Evolutionary conservation across 2,888 invertebrate species (phyloP), one percentile per base, ranked within the genome.

Genomic region (Dasysyrphus tricinctus): DNA sequence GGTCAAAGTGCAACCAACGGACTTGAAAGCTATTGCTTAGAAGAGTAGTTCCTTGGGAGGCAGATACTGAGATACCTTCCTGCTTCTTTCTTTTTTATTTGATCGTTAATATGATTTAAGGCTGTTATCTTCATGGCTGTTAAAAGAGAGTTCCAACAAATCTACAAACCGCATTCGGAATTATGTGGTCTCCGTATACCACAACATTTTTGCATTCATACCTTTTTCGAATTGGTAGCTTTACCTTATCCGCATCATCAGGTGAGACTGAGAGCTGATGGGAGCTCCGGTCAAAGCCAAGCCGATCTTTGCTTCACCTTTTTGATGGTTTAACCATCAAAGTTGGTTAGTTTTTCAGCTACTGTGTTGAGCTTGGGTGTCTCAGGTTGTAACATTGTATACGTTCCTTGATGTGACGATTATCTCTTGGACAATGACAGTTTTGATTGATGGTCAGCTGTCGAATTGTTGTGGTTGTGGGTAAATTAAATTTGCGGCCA

Each of bases 101-200:
- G 79, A 83, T 83, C 83, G 86, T 83, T 83, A 83, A 87, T 83
- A 73, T 87, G 87, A 87, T 87, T 87, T 87, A 87, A 73, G 32
- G 51, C 82, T 65, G 44, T 65, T 49, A 39, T 57, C 59, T 19
- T 49, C 49, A 59, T 67, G 32, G 29, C 67, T 16, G 14, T 67
- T 57, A 16, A 49, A 14, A 57, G 56, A 74, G 51, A 63, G 24
- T 57, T 54, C 65, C 72, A 61, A 56, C 74, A 47, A 51, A 47
- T 37, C 49, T 63, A 76, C 72, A 73, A 72, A 86, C 86, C 86
- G 72, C 86, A 86, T 67, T 86, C 51, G 86, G 34, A 74, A 74
- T 57, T 63, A 63, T 47, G 70, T 47, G 54, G 63, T 59, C 59
- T 73, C 14, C 51, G n/a, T n/a, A 3, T 12, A n/a, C 78, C 86